Base-by-base conservation (phyloP, 2,113 vertebrate species). In the Anthoscopus minutus region DNA sequence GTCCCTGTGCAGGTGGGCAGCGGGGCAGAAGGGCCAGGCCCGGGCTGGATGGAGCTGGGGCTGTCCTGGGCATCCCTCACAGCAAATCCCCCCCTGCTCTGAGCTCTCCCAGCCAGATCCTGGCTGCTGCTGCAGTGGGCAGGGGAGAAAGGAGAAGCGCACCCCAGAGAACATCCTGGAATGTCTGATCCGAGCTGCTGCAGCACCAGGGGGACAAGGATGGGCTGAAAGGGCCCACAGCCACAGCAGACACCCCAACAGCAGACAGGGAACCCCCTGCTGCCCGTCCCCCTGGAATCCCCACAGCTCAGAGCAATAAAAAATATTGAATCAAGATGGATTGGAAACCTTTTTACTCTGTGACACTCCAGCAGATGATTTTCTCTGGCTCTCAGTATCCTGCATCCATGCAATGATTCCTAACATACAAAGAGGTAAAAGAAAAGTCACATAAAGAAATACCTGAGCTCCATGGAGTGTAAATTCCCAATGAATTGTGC, bases 221-320 rank as follows among this genome's bases (percentile, higher is more conserved):
- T n/a, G n/a, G n/a, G n/a, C n/a, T n/a, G n/a, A n/a, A n/a, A n/a
- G n/a, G n/a, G n/a, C n/a, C n/a, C 57, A 44, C 31, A 1, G 27
- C 5, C 9, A 4, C 51, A 37, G 53, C 65, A 42, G n/a, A 24
- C 37, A 53, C 20, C 31, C 20, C 4, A 1, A 4, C 22, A 19
- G 44, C 2, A 0, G 1, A 0, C 3, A 3, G 3, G 14, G 23
- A 53, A n/a, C n/a, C n/a, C 42, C 31, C 3, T 6, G 8, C 37
- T 47, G 64, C 47, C 7, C 8, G 1, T 2, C 24, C 31, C 6
- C 8, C 21, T 0, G 57, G 8, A 10, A 6, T 50, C 51, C 27
- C 54, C 2, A 0, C 3, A n/a, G 82, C 42, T 35, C 53, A 62
- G 51, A 77, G 53, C 53, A 77, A 47, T 51, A 47, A 61, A 40